Base-by-base conservation (phyloP, 1,140 invertebrate genomes). In the Bombus waltoni region DNA sequence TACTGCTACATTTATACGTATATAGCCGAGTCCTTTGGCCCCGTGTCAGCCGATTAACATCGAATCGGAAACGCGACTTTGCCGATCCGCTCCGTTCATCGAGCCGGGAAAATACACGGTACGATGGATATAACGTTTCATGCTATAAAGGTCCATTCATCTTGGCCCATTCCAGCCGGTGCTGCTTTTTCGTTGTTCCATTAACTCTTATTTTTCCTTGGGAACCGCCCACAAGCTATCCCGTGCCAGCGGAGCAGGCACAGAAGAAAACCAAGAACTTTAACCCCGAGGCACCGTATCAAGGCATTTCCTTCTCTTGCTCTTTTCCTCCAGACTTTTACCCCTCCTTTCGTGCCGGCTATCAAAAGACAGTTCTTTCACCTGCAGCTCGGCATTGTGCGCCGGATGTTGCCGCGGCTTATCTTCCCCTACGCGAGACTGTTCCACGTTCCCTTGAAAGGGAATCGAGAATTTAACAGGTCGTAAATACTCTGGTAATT, bases 131-230 rank as follows among this genome's bases (percentile, higher is more conserved):
- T 87, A 87, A 91, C 85, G 88, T 88, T 86, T 83, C 82, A 66
- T 83, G 87, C 80, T 90, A 86, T 88, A 87, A 68, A 84, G 87
- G 85, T 79, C 88, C 88, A 92, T 92, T 92, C 88, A 91, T 92
- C 90, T 92, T 92, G 80, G 85, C 85, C 86, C 87, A 90, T 90
- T 91, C 85, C 80, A 89, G 71, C 71, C 74, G 86, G 73, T 62
- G 44, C 74, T 86, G 85, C 87, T 89, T 89, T 89, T 86, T 78
- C 81, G 81, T 89, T 87, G 86, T 91, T 92, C 90, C 90, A 92
- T 92, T 92, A 92, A 91, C 90, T 92, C 87, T 87, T 91, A 92
- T 91, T 92, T 92, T 90, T 81, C 87, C 85, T 83, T 80, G 87
- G 40, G 72, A 72, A 71, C 73, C 84, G 85, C 87, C 84, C 85